Percentiles rank a stretch among this genome's conserved stretches.
Conservation (phyloP, 2,113 vertebrate genomes). For the Heteronetta atricapilla region DNA sequence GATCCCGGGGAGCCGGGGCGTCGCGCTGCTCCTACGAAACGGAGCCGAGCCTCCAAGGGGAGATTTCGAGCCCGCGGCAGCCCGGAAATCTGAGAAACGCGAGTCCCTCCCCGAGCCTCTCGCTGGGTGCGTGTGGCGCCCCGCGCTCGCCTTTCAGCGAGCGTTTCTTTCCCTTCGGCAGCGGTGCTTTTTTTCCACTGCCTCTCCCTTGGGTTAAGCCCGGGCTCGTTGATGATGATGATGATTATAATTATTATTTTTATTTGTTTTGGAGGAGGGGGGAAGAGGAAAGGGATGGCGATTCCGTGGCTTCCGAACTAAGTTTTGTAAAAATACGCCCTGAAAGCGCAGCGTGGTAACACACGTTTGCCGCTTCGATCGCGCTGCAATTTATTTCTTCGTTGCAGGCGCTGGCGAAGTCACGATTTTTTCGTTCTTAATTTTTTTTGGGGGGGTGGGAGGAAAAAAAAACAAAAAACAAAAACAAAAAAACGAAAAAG, state of each 20-base stretch:
- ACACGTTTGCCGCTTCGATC: neutral
- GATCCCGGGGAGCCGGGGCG: neutral
- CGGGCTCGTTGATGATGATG: neutral
- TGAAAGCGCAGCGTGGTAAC: neutral
- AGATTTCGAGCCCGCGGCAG: neutral
- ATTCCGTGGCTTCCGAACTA: neutral
- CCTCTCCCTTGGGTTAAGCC: neutral
- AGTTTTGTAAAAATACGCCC: neutral
- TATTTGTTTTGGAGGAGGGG: neutral
- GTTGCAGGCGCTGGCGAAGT: neutral
- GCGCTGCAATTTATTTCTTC: neutral
- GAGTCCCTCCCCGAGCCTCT: neutral
- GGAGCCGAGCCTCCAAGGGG: neutral
- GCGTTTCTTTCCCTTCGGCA: neutral
- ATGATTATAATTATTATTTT: neutral
- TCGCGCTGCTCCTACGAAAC: constrained; percentile 10
- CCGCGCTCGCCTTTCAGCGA: neutral
- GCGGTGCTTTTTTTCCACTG: neutral
- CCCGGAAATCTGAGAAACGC: neutral
- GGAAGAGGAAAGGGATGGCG: neutral
- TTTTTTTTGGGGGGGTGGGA: neutral
- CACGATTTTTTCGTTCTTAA: neutral
- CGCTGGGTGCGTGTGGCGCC: neutral
- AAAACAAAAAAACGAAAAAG: neutral
- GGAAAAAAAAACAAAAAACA: no score